These are phyloP conservation scores for Leucophenga maculata DNA, from an alignment of 2,888 invertebrate genomes.

Conservation along the genomic window DNA sequence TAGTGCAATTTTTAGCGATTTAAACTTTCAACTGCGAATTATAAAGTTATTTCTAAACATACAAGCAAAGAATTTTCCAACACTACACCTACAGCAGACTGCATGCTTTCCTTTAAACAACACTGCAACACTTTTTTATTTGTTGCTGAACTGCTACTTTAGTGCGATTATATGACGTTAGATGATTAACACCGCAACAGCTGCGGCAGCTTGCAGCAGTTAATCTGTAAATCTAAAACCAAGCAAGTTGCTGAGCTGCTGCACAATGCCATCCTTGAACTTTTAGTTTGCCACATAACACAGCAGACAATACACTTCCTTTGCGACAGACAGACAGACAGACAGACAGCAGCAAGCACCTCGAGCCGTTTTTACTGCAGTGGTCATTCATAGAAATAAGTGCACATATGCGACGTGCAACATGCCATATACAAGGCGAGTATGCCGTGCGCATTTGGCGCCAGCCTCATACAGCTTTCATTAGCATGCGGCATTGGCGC, in stretches of 20 bases:
- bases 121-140: too few species aligned
- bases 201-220: background rate
- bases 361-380: background rate
- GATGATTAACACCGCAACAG: background rate
- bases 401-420: too few species aligned
- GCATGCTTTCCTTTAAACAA: too few species aligned
- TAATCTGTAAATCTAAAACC: background rate
- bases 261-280: conserved; percentile 7
- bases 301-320: background rate
- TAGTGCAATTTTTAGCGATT: too few species aligned
- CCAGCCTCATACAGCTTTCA: conserved; percentile 15
- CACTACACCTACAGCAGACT: too few species aligned
- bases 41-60: too few species aligned
- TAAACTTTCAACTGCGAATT: too few species aligned
- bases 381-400: background rate
- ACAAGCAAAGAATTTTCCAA: too few species aligned
- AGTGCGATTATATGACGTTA: background rate
- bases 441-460: conserved; percentile 10
- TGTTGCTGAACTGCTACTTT: too few species aligned
- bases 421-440: background rate
- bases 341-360: background rate
- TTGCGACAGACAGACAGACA: background rate
- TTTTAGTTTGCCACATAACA: background rate
- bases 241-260: background rate
- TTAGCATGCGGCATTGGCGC: conserved; percentile 22